Conservation (phyloP, 2,888 invertebrate genomes). For the Eueremaeus valkanovi region DNA sequence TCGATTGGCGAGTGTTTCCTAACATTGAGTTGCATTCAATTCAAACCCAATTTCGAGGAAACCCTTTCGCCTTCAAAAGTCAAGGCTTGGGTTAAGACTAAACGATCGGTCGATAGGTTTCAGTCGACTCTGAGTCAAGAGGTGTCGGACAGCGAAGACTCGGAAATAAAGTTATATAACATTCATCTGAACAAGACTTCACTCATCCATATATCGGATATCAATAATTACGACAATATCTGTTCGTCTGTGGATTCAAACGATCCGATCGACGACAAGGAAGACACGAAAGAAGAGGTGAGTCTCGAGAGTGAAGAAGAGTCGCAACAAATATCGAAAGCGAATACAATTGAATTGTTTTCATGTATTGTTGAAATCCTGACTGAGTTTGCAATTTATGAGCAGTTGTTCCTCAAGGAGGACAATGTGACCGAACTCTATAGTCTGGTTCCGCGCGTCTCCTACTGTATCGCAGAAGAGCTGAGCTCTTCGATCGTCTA, state of each 20-base stretch:
- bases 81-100: constrained; percentile 25
- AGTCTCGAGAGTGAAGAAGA: background rate
- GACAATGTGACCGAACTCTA: background rate
- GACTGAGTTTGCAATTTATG: constrained; percentile 31
- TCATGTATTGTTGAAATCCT: constrained; percentile 23
- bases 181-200: constrained; percentile 8
- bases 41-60: background rate
- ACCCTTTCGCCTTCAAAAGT: constrained; percentile 29
- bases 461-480: background rate
- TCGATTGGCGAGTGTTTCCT: background rate
- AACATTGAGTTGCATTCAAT: background rate
- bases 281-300: background rate
- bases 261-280: background rate
- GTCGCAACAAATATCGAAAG: background rate
- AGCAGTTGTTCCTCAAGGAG: background rate
- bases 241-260: constrained; percentile 2
- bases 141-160: constrained; percentile 23
- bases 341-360: constrained; percentile 24
- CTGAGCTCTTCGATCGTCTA: background rate
- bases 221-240: background rate
- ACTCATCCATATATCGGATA: background rate
- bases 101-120: background rate
- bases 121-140: background rate
- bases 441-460: background rate
- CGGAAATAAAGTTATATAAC: constrained; percentile 14